These are phyloP conservation scores for Lasioglossum morio DNA, from an alignment of 2,888 invertebrate species.

Conservation along the genomic window DNA sequence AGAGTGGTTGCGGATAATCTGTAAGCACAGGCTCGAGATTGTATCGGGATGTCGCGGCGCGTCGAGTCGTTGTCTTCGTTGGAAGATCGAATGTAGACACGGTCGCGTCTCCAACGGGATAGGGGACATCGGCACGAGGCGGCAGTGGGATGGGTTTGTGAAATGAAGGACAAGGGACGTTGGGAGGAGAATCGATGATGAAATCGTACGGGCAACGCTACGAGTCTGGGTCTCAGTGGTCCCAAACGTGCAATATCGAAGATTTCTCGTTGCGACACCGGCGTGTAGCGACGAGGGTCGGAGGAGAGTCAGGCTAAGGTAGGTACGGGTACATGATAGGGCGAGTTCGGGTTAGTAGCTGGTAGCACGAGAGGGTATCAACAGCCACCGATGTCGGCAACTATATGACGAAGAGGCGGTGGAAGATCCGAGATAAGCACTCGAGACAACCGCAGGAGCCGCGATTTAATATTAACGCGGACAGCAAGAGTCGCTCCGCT, in stretches of 20 bases:
- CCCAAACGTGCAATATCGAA: constrained; percentile 68
- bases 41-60: constrained; percentile 32
- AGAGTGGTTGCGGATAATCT: constrained; percentile 48
- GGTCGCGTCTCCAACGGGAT: background rate
- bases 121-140: background rate
- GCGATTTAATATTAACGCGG: constrained; percentile 79
- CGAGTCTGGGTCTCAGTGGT: constrained; percentile 41
- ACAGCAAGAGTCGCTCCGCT: constrained; percentile 61
- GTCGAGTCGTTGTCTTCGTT: constrained; percentile 20
- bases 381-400: constrained; percentile 62
- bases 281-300: constrained; percentile 20
- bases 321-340: constrained; percentile 43
- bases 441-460: constrained; percentile 77
- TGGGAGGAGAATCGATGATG: constrained; percentile 54
- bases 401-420: constrained; percentile 64
- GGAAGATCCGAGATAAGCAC: constrained; percentile 76
- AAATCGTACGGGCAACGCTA: constrained; percentile 62
- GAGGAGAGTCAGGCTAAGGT: background rate
- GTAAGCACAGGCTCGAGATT: constrained; percentile 34
- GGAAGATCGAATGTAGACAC: constrained; percentile 15
- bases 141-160: background rate
- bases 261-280: constrained; percentile 60
- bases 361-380: constrained; percentile 53
- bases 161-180: constrained; percentile 21
- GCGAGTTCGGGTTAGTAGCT: constrained; percentile 45